Evolutionary conservation across 2,113 vertebrate genomes (phyloP).

Genomic region (Cyprinodon tularosa): DNA sequence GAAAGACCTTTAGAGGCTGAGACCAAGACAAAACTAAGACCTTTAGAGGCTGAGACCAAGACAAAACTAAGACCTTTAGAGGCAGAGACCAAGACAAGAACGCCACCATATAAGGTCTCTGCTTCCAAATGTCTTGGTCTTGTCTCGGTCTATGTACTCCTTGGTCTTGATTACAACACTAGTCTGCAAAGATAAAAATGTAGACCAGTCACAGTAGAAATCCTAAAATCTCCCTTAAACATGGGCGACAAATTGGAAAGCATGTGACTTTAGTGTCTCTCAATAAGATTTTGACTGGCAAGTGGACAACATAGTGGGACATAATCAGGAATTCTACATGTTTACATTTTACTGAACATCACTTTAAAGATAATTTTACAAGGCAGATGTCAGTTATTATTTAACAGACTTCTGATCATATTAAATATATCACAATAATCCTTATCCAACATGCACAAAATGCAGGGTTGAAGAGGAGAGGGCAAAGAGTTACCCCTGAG

Average conservation of each 20-base stretch:
- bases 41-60: too few species aligned
- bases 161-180: not conserved
- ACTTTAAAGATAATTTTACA: conserved; percentile 48
- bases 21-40: too few species aligned
- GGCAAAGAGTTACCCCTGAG: conserved; percentile 12
- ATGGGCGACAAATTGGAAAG: conserved; percentile 3
- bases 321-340: conserved; percentile 18
- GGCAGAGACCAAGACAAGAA: too few species aligned
- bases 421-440: conserved; percentile 53
- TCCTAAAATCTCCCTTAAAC: conserved; percentile 25
- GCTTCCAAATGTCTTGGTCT: too few species aligned
- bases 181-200: conserved; percentile 13
- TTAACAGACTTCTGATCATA: conserved; percentile 16
- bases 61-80: too few species aligned
- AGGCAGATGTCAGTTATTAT: conserved; percentile 41
- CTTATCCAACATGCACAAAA: conserved; percentile 52
- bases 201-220: conserved; percentile 25
- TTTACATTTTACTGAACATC: conserved; percentile 18
- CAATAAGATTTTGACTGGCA: conserved; percentile 26
- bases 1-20: too few species aligned
- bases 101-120: too few species aligned
- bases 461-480: conserved; percentile 27
- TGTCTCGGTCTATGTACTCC: too few species aligned
- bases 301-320: conserved; percentile 25
- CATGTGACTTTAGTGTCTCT: conserved; percentile 13